Percentiles rank a stretch among this genome's conserved stretches.
phyloP scores from a whole-genome alignment of 2,113 vertebrate species.

The Phoxinus phoxinus region DNA sequence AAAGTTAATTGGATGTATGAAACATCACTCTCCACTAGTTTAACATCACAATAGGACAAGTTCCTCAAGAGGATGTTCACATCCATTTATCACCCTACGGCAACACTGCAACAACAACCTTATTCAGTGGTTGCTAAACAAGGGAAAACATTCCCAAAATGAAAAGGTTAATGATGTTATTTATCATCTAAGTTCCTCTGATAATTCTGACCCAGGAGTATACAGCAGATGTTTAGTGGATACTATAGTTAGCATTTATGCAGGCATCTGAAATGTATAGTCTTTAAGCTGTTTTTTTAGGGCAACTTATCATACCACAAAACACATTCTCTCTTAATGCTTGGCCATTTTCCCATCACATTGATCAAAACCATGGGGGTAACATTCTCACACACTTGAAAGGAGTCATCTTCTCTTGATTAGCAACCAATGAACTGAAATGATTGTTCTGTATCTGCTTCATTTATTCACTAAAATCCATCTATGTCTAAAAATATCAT shows the following conservation, averaged over 20 bases:
- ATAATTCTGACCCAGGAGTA: slow-evolving; percentile 20
- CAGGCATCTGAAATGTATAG: background rate
- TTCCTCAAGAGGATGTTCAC: slow-evolving; percentile 27
- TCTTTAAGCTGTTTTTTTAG: background rate
- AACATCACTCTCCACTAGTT: background rate
- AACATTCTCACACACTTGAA: slow-evolving; percentile 22
- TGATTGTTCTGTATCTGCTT: slow-evolving; percentile 16
- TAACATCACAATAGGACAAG: slow-evolving; percentile 18
- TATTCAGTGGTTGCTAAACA: slow-evolving; percentile 24
- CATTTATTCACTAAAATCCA: slow-evolving; percentile 15
- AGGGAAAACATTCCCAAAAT: slow-evolving; percentile 8
- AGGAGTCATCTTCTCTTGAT: background rate
- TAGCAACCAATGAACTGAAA: slow-evolving; percentile 15
- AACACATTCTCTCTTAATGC: background rate
- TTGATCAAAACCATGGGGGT: background rate
- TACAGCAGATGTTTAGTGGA: background rate
- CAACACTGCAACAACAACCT: slow-evolving; percentile 9
- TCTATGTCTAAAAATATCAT: slow-evolving; percentile 13
- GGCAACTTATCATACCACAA: background rate
- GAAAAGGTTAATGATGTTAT: slow-evolving; percentile 28
- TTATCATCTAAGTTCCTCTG: slow-evolving; percentile 8
- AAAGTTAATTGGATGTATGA: background rate
- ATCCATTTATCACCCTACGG: background rate
- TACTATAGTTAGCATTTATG: slow-evolving; percentile 2
- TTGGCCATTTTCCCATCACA: background rate